phyloP scores from a whole-genome alignment of 1,140 invertebrate species.

The Drusus annulatus region DNA sequence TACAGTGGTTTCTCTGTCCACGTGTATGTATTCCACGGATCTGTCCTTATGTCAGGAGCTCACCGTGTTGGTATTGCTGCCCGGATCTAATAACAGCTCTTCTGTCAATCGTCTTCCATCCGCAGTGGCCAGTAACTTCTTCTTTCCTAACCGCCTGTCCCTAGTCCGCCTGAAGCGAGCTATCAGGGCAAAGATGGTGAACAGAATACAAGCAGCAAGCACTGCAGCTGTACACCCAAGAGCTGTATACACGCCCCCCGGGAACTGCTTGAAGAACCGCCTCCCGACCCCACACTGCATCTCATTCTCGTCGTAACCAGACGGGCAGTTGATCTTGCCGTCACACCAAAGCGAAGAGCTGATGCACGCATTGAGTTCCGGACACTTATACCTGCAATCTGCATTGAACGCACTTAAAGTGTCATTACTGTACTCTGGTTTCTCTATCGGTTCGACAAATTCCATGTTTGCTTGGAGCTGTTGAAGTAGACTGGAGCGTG shows the following conservation, averaged over 20 bases:
- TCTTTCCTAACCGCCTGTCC: constrained; percentile 69
- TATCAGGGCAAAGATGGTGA: constrained; percentile 69
- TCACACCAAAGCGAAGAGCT: constrained; percentile 90
- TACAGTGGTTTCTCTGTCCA: constrained; percentile 90
- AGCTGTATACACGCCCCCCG: constrained; percentile 70
- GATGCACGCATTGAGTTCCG: constrained; percentile 91
- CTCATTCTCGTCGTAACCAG: constrained; percentile 86
- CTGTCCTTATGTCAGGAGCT: constrained; percentile 87
- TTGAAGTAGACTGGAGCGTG: constrained; percentile 75
- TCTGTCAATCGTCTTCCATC: constrained; percentile 73
- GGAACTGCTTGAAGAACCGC: constrained; percentile 66
- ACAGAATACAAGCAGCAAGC: constrained; percentile 71
- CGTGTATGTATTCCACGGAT: constrained; percentile 91
- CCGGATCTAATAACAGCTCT: constrained; percentile 74
- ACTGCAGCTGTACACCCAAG: constrained; percentile 73
- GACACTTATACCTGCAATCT: constrained; percentile 84
- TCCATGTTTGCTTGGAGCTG: constrained; percentile 69
- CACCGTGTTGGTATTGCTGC: constrained; percentile 70
- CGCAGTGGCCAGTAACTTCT: constrained; percentile 70
- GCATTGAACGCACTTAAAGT: constrained; percentile 69
- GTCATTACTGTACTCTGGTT: constrained; percentile 68
- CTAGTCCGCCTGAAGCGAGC: constrained; percentile 62
- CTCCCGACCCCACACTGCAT: constrained; percentile 78
- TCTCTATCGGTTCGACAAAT: constrained; percentile 61
- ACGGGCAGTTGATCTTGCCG: constrained; percentile 86